phyloP scores from a whole-genome alignment of 1,140 invertebrate species.

The Stenopsyche tienmushanensis region DNA sequence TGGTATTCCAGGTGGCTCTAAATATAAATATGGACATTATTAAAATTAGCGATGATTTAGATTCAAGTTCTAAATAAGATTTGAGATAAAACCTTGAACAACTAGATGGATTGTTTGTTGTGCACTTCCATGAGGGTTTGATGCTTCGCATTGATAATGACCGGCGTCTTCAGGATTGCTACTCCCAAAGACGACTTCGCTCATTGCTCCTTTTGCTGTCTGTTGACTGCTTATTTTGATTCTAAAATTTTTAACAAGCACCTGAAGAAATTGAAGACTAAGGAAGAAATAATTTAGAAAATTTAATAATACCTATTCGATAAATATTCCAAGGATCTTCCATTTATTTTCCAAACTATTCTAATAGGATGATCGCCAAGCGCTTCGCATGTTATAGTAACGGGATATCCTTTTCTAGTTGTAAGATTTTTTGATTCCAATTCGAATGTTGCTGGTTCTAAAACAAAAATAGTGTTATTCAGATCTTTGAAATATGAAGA shows the following conservation, averaged over 20 bases:
- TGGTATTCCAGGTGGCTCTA: conserved; percentile 52
- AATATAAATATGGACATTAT: not conserved
- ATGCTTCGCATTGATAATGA: conserved; percentile 79
- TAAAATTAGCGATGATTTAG: not conserved
- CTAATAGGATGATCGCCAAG: conserved; percentile 84
- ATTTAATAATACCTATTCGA: conserved; percentile 52
- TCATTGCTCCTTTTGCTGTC: conserved; percentile 59
- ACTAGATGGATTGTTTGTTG: conserved; percentile 75
- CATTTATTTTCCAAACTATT: conserved; percentile 74
- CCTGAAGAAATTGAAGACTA: not conserved
- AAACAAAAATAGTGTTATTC: conserved; percentile 40
- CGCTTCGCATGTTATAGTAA: conserved; percentile 76
- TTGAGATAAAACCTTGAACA: conserved; percentile 70
- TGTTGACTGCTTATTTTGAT: conserved; percentile 61
- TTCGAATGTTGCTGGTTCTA: conserved; percentile 80
- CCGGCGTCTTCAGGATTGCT: conserved; percentile 75
- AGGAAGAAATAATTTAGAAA: not conserved
- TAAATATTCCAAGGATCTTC: conserved; percentile 62
- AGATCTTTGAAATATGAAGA: conserved; percentile 6
- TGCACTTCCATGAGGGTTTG: conserved; percentile 80
- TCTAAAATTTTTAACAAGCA: conserved; percentile 48
- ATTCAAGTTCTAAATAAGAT: too few relatives aligned
- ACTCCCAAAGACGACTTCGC: conserved; percentile 58
- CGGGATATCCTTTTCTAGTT: conserved; percentile 66
- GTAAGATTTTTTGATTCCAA: conserved; percentile 67